A percentile compares a stretch with the other conserved stretches of the same genome.
These are phyloP conservation scores for Ophonus ardosiacus DNA, from an alignment of 2,888 invertebrate genomes.

Conservation along the genomic window DNA sequence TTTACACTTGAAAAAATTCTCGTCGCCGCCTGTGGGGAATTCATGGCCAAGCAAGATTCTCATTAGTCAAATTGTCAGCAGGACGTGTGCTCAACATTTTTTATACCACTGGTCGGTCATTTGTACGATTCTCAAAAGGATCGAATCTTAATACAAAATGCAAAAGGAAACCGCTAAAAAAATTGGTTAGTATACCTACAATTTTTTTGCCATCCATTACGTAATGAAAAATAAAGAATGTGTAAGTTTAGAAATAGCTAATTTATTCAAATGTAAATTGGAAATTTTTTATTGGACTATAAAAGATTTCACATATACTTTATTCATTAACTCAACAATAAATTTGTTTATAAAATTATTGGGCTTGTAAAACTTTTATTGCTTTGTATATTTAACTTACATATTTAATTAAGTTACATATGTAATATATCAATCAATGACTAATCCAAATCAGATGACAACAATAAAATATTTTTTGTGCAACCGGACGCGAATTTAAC, in stretches of 20 bases:
- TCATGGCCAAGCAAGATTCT: conserved; percentile 18
- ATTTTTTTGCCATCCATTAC: not conserved
- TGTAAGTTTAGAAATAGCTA: conserved; percentile 6
- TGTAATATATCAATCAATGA: not conserved
- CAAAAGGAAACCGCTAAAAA: conserved; percentile 15
- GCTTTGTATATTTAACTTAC: not conserved
- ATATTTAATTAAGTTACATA: not conserved
- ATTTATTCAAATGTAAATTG: not conserved
- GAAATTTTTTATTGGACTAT: conserved; percentile 19
- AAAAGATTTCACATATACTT: conserved; percentile 11
- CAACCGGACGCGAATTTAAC: too few species aligned
- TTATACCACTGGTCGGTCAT: conserved; percentile 8
- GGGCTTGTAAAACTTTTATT: conserved; percentile 16
- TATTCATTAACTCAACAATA: conserved; percentile 1
- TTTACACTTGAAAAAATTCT: not conserved
- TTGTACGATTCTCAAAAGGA: conserved; percentile 20
- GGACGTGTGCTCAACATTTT: conserved; percentile 43
- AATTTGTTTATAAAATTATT: conserved; percentile 10
- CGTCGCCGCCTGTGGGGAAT: not conserved
- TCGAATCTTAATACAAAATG: conserved; percentile 21
- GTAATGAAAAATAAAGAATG: not conserved
- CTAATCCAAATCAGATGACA: not conserved
- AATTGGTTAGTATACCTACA: not conserved
- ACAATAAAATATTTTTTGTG: not conserved
- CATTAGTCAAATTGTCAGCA: conserved; percentile 60